These are phyloP conservation scores for Caradrina kadenii DNA, from an alignment of 2,888 invertebrate genomes.

Conservation along the genomic window DNA sequence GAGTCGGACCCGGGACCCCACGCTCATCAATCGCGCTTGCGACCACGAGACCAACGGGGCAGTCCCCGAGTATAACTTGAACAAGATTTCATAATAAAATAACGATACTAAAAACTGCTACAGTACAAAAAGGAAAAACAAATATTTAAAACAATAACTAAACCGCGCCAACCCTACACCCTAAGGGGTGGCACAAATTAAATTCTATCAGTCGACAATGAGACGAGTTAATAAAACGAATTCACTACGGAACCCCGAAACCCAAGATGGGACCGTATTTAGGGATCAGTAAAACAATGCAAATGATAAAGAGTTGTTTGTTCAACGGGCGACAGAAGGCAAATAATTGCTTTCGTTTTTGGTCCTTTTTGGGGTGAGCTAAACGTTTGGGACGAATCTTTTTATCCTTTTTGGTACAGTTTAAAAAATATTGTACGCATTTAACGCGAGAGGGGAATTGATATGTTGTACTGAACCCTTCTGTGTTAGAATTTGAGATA, in stretches of 20 bases:
- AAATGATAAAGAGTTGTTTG: slow-evolving; percentile 84
- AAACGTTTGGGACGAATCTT: slow-evolving; percentile 60
- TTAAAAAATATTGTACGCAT: slow-evolving; percentile 64
- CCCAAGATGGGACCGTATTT: slow-evolving; percentile 74
- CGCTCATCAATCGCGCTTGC: no score
- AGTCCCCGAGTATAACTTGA: no score
- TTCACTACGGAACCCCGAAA: slow-evolving; percentile 83
- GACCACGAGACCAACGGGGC: no score
- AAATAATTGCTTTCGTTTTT: slow-evolving; percentile 83
- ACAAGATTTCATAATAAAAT: no score
- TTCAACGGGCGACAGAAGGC: slow-evolving; percentile 82
- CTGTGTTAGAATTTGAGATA: slow-evolving; percentile 37
- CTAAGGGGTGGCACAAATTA: slow-evolving; percentile 84
- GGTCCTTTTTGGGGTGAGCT: slow-evolving; percentile 70
- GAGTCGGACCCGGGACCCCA: no score
- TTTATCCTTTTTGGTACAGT: slow-evolving; percentile 62
- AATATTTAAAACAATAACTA: slow-evolving; percentile 8
- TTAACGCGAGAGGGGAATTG: slow-evolving; percentile 51
- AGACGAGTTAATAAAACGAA: slow-evolving; percentile 90
- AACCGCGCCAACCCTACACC: slow-evolving; percentile 73
- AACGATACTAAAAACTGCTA: no score
- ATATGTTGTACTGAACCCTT: slow-evolving; percentile 47
- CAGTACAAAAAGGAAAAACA: not conserved
- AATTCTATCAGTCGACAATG: slow-evolving; percentile 89
- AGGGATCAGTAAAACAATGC: slow-evolving; percentile 85